A percentile compares a stretch with the other conserved stretches of the same genome.
These are phyloP conservation scores for Ylistrum balloti DNA, from an alignment of 1,140 invertebrate species.

Conservation along the genomic window DNA sequence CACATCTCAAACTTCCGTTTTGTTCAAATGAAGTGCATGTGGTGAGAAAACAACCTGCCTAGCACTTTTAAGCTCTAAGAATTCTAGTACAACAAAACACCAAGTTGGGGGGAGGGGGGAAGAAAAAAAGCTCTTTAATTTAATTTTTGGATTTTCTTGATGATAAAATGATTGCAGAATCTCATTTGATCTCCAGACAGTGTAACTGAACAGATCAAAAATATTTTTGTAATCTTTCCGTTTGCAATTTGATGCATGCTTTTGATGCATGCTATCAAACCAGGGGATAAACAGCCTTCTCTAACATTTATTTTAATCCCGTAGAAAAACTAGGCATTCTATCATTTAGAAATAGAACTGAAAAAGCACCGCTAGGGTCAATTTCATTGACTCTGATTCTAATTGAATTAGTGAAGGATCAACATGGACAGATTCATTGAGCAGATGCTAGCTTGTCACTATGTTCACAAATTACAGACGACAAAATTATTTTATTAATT, in stretches of 20 bases:
- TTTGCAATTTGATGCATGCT: conserved; percentile 29
- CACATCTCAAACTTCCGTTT: background rate
- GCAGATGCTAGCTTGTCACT: background rate
- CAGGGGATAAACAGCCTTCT: background rate
- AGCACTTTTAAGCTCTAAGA: background rate
- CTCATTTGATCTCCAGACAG: background rate
- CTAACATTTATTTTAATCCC: conserved; percentile 40
- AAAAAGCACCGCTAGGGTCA: conserved; percentile 23
- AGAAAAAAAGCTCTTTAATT: background rate
- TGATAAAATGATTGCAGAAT: background rate
- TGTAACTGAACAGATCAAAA: background rate
- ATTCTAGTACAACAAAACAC: background rate
- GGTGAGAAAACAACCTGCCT: background rate
- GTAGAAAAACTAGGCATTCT: background rate
- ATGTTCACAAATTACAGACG: conserved; percentile 10
- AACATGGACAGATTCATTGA: background rate
- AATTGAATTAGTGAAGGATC: background rate
- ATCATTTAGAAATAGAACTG: background rate
- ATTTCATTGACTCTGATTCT: background rate
- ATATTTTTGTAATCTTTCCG: conserved; percentile 11
- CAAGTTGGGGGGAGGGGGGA: background rate
- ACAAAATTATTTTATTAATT: conserved; percentile 31
- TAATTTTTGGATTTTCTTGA: background rate
- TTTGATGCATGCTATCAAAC: conserved; percentile 18
- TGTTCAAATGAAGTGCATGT: background rate